Conservation (phyloP, 2,888 invertebrate genomes). For the Cactoblastis cactorum region DNA sequence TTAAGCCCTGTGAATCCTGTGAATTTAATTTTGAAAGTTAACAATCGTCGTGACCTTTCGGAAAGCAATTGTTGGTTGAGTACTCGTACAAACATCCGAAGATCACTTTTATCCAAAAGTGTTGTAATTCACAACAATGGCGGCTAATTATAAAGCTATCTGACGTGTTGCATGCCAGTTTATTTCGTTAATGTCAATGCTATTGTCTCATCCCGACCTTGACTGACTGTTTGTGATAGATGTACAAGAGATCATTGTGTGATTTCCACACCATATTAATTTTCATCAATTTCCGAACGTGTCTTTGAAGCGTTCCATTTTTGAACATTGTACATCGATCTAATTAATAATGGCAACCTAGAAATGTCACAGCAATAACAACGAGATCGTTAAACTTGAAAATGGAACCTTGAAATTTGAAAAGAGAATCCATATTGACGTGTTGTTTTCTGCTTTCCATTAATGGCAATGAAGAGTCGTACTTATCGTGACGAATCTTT, state of each 20-base stretch:
- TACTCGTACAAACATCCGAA: slow-evolving; percentile 12
- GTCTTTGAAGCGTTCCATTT: neutral
- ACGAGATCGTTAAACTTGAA: neutral
- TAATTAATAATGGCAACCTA: slow-evolving; percentile 1
- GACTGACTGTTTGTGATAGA: slow-evolving; percentile 28
- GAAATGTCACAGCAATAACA: neutral
- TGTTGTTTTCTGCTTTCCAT: neutral
- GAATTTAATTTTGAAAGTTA: too few species aligned
- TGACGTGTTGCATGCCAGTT: slow-evolving; percentile 46
- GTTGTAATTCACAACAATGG: slow-evolving; percentile 42
- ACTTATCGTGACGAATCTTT: too few species aligned
- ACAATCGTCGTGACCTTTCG: neutral
- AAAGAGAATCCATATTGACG: neutral
- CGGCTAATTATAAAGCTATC: slow-evolving; percentile 55
- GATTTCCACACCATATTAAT: slow-evolving; percentile 22
- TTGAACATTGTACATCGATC: neutral
- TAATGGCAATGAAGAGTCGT: too few species aligned
- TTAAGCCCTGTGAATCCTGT: too few species aligned
- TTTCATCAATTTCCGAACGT: slow-evolving; percentile 4
- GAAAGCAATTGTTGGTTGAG: neutral
- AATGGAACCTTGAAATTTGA: neutral
- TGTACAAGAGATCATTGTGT: slow-evolving; percentile 25
- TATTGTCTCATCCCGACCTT: slow-evolving; percentile 42
- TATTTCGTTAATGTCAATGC: slow-evolving; percentile 25
- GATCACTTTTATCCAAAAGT: slow-evolving; percentile 20